Base-by-base conservation (phyloP, 2,797 vertebrate genomes). In the Enteromius afrohamiltoni region DNA sequence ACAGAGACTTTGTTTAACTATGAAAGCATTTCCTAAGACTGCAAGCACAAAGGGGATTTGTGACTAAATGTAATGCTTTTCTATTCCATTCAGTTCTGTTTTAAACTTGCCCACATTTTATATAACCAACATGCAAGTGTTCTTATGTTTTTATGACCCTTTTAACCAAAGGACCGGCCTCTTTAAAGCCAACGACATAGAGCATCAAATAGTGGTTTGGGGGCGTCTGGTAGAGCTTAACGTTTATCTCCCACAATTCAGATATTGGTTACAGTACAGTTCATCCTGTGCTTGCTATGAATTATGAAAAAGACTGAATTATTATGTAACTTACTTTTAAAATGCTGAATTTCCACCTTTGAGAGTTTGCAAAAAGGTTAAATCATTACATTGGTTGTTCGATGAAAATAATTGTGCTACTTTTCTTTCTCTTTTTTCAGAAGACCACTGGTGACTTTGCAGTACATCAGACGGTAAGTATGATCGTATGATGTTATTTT, bases 401-500 rank as follows among this genome's bases (percentile, higher is more conserved):
- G 16, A 21, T 11, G 14, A 51, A 13, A 49, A 26, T 58, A 29
- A 26, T 47, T 23, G 16, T 80, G 6, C 23, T 51, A 19, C 51
- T 76, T 68, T 37, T 65, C 11, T 71, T 23, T 26, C 23, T 13
- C 37, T 11, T 80, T 53, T 85, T 85, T 29, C 67, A 82, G 55
- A 51, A 53, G 34, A 65, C 14, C 37, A 29, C 23, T 21, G 19
- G n/a, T 29, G 34, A 82, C 31, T 70, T 65, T 55, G 34, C 13
- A 70, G 31, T 31, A 65, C 84, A 51, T 49, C 17, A 42, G 37
- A 55, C 10, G 65, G 84, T 85, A 71, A 85, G 84, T 49, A 34
- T 68, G 10, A 80, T 6, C 42, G 29, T n/a, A n/a, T n/a, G 5
- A 79, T 19, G 4, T 10, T 71, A 1, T 29, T 13, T 73, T 49